These are phyloP conservation scores for Catharus minimus DNA, from an alignment of 2,113 vertebrate species.

Conservation along the genomic window DNA sequence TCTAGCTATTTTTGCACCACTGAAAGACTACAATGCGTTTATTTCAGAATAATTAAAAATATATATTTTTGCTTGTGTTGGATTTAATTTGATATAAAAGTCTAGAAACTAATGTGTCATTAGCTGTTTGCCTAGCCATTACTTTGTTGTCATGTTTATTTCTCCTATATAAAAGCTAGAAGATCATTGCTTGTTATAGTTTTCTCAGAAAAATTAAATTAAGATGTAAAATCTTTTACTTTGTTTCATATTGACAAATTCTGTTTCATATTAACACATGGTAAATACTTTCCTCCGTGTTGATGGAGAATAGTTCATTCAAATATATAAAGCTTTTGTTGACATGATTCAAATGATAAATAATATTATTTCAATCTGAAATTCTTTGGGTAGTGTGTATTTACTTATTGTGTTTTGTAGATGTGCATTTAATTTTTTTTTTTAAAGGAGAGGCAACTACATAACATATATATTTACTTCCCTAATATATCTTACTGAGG, in stretches of 20 bases:
- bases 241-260: neutral
- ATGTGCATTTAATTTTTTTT: neutral
- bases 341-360: neutral
- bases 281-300: fast-evolving
- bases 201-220: neutral
- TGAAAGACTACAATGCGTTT: neutral
- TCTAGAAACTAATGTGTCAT: neutral
- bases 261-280: neutral
- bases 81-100: neutral
- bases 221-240: neutral
- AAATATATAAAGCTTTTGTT: neutral
- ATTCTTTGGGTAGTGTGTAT: neutral
- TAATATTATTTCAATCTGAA: neutral
- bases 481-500: neutral
- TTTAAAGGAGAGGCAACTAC: neutral
- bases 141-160: neutral
- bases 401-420: neutral
- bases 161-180: neutral
- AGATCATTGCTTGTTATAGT: neutral
- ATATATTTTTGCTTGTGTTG: neutral
- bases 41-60: neutral
- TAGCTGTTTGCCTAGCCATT: neutral
- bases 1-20: neutral
- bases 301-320: neutral
- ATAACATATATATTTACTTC: neutral